Percentiles rank a stretch among this genome's conserved stretches.
Evolutionary conservation across 1,140 invertebrate genomes (phyloP).

Genomic region (Vollenhovia emeryi): DNA sequence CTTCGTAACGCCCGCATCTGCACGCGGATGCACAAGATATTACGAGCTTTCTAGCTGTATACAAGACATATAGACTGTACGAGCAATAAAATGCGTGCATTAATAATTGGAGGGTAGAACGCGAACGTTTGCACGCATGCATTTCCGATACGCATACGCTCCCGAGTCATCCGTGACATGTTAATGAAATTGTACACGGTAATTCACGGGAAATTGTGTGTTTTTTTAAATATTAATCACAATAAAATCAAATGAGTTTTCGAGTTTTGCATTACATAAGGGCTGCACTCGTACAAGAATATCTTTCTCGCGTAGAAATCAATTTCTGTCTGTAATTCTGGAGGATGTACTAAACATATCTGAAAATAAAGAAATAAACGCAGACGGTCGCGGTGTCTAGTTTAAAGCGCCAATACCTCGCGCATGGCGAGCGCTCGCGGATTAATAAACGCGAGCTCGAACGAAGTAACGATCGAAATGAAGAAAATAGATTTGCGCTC

Average conservation of each 20-base stretch:
- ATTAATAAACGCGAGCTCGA: not conserved
- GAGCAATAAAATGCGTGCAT: not conserved
- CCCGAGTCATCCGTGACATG: not conserved
- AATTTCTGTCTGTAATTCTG: not conserved
- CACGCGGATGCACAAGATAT: not conserved
- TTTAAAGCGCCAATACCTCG: not conserved
- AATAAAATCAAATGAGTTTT: not conserved
- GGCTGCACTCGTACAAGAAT: not conserved
- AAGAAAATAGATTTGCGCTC: slow-evolving; percentile 34
- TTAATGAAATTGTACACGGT: not conserved
- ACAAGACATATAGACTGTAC: not conserved
- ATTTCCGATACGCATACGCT: not conserved
- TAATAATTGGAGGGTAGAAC: not conserved
- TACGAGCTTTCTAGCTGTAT: not conserved
- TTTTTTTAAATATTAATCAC: not conserved
- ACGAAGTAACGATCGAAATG: not conserved
- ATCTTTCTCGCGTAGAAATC: not conserved
- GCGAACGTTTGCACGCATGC: not conserved
- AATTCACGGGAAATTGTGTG: not conserved
- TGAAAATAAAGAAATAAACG: not conserved
- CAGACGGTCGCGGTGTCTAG: not conserved
- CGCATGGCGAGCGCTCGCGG: not conserved
- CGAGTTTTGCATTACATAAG: not conserved
- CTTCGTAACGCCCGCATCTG: not conserved
- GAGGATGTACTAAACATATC: not conserved